Base-by-base conservation (phyloP, 2,888 invertebrate species). In the Lacanobia oleracea region DNA sequence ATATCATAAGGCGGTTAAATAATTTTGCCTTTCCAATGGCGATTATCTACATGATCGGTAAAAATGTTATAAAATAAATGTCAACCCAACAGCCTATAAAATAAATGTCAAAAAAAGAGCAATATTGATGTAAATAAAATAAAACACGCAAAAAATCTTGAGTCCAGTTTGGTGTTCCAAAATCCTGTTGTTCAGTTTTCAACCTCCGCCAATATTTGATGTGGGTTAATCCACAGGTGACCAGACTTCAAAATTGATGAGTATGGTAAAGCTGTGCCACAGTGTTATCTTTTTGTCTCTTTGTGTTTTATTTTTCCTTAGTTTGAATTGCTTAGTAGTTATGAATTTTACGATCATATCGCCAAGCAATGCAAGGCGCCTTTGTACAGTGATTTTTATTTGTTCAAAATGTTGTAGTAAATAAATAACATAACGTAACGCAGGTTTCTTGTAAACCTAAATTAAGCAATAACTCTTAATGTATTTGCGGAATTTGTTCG, bases 141-240 rank as follows among this genome's bases (percentile, higher is more conserved):
- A 43, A 43, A 68, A 43, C 1, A 16, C 14, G 9, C 9, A 6
- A 60, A 12, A 14, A 43, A 40, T 9, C 3, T n/a, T 72, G 27
- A 45, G 14, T 54, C 54, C 6, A 16, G 1, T 65, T 57, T 16
- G 10, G 56, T 27, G 0, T 6, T 40, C 1, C 18, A 21, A 60
- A 68, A 68, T 27, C 5, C 4, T 43, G 37, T 23, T 37, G 18
- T 50, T 67, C 48, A 77, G 74, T 84, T 83, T 63, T 77, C 73
- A 72, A 54, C 62, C 40, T 54, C 61, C 68, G 68, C 43, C 81
- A 77, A 77, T 50, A 62, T 72, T 75, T 82, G 72, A 69, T 65
- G n/a, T 53, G 67, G 65, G 81, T 77, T 67, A 77, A 82, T 65
- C 56, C 65, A 72, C 69, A 68, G 67, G 66, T 77, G 73, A 80